These are phyloP conservation scores for Callinectes sapidus DNA, from an alignment of 2,888 invertebrate species.

Conservation along the genomic window DNA sequence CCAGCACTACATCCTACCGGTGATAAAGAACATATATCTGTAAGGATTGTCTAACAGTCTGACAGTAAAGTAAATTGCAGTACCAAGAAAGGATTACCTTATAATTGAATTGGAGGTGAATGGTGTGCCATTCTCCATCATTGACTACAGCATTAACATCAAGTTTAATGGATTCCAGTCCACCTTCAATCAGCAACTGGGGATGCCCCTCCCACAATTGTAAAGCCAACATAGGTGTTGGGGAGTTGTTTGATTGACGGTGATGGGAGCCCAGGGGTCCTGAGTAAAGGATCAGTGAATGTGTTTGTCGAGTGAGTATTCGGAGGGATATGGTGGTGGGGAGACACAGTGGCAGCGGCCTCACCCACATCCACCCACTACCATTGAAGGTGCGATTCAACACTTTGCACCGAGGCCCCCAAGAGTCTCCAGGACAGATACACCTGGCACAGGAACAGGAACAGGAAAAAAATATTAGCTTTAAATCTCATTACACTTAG, in stretches of 20 bases:
- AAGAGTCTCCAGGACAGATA: not conserved
- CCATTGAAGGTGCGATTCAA: not conserved
- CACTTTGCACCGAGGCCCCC: not conserved
- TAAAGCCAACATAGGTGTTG: not conserved
- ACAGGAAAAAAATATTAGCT: not conserved
- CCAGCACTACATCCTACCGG: not conserved
- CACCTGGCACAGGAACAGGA: conserved; percentile 37
- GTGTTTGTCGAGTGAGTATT: not conserved
- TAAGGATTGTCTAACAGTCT: not conserved
- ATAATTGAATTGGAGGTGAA: conserved; percentile 56
- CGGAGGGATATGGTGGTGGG: not conserved
- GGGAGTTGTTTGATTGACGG: not conserved
- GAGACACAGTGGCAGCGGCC: not conserved
- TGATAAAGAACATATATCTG: not conserved
- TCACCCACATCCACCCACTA: not conserved
- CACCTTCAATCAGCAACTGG: conserved; percentile 8
- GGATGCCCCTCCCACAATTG: conserved; percentile 21
- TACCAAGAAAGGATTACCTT: conserved; percentile 46
- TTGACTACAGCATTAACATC: conserved; percentile 45
- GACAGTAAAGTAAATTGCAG: not conserved
- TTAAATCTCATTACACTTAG: not conserved
- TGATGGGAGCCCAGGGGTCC: conserved; percentile 13
- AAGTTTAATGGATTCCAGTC: conserved; percentile 28
- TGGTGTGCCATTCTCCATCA: conserved; percentile 58
- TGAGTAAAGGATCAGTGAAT: not conserved